Percentiles rank a stretch among this genome's conserved stretches.
Evolutionary conservation across 2,888 invertebrate species (phyloP).

Genomic region (Mycalesis mineus): DNA sequence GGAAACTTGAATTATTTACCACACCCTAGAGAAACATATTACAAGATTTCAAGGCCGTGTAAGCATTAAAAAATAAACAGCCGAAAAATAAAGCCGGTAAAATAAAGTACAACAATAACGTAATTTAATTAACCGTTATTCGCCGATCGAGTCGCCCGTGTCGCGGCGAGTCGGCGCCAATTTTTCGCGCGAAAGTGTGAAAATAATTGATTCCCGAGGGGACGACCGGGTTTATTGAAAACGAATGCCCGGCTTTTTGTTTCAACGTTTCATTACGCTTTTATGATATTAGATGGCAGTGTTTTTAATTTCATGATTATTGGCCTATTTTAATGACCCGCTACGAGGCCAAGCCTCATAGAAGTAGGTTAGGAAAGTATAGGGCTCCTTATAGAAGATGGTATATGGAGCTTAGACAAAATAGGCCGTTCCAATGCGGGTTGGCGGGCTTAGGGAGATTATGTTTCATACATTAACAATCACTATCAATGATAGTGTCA

Average conservation of each 20-base stretch:
- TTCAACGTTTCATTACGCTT: conserved; percentile 18
- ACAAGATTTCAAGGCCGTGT: no score
- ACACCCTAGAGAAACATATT: no score
- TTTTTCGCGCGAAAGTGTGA: conserved; percentile 62
- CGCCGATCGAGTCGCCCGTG: conserved; percentile 42
- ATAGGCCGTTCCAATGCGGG: no score
- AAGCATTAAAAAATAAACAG: not conserved
- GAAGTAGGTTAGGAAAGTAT: no score
- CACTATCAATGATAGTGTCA: no score
- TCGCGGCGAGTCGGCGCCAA: conserved; percentile 47
- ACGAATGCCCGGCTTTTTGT: conserved; percentile 27
- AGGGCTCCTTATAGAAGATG: no score
- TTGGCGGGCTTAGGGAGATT: no score
- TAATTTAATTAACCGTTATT: conserved; percentile 46
- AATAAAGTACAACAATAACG: conserved; percentile 31
- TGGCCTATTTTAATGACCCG: no score
- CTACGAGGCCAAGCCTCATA: no score
- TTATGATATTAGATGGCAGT: conserved; percentile 4
- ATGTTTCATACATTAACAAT: no score
- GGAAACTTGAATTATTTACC: no score
- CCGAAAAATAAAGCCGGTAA: not conserved
- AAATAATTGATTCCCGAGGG: conserved; percentile 67
- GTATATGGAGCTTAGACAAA: no score
- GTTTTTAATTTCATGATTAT: not conserved
- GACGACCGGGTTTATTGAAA: conserved; percentile 35